A percentile compares a stretch with the other conserved stretches of the same genome.
These are phyloP conservation scores for Actinernus sp. DNA, from an alignment of 92 coral and sea anemone genomes.

Conservation along the genomic window DNA sequence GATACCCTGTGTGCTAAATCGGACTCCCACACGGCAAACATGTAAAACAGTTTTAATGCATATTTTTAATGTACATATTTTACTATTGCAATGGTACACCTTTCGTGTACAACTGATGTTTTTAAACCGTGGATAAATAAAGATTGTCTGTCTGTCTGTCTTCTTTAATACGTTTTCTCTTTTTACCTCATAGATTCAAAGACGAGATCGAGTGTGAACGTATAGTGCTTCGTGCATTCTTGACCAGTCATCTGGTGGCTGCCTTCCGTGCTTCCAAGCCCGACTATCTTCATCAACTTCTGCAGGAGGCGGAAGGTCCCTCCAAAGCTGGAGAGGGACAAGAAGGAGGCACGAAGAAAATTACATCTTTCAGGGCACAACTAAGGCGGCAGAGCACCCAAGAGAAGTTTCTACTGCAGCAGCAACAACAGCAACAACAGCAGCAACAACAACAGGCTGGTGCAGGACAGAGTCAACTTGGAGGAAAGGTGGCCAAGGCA, in stretches of 20 bases:
- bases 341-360: slow-evolving; percentile 49
- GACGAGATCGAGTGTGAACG: slow-evolving; percentile 95
- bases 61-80: too few relatives aligned
- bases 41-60: too few relatives aligned
- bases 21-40: too few relatives aligned
- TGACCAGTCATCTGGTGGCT: slow-evolving; percentile 75
- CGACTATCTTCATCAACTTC: slow-evolving; percentile 77
- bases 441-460: slow-evolving; percentile 75
- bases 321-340: slow-evolving; percentile 67
- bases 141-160: too few relatives aligned
- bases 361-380: slow-evolving; percentile 13
- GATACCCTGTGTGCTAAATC: too few relatives aligned
- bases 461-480: slow-evolving; percentile 83
- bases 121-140: too few relatives aligned
- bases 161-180: neutral
- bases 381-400: slow-evolving; percentile 52
- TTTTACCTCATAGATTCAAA: slow-evolving; percentile 69
- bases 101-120: too few relatives aligned
- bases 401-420: slow-evolving; percentile 32
- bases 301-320: slow-evolving; percentile 72
- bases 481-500: slow-evolving; percentile 96
- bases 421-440: slow-evolving; percentile 56
- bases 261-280: slow-evolving; percentile 91
- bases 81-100: too few relatives aligned
- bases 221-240: slow-evolving; percentile 87